Percentiles rank a stretch among this genome's conserved stretches.
phyloP scores from a whole-genome alignment of 2,888 invertebrate genomes.

The Nephrotoma guestfalica region DNA sequence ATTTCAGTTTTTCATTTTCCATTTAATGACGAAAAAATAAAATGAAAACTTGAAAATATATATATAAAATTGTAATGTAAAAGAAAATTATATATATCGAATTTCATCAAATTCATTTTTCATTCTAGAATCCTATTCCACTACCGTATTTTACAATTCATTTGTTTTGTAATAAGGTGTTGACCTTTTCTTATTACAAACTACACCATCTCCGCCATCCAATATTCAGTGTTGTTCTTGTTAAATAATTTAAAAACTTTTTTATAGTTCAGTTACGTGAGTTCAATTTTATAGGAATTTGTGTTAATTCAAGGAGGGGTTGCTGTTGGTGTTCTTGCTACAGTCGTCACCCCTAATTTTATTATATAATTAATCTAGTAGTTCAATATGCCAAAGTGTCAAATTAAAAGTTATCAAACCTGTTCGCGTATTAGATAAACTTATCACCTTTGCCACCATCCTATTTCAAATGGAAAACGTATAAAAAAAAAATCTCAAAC shows the following conservation, averaged over 20 bases:
- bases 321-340: too few relatives aligned
- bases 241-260: too few relatives aligned
- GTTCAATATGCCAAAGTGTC: neutral
- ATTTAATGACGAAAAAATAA: neutral
- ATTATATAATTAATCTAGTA: neutral
- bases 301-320: too few relatives aligned
- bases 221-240: too few relatives aligned
- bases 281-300: too few relatives aligned
- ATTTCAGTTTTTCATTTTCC: neutral
- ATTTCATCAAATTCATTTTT: neutral
- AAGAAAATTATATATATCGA: neutral
- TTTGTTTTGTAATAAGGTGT: neutral
- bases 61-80: neutral
- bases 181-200: neutral
- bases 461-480: neutral
- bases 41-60: neutral
- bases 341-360: neutral
- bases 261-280: too few relatives aligned
- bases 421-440: neutral
- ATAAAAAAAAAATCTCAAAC: neutral
- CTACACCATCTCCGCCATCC: too few relatives aligned
- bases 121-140: neutral
- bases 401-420: neutral
- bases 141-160: neutral
- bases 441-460: neutral